Evolutionary conservation across 2,888 invertebrate genomes (phyloP), one percentile per base, ranked within the genome.

Genomic region (Pyrocoelia pectoralis): DNA sequence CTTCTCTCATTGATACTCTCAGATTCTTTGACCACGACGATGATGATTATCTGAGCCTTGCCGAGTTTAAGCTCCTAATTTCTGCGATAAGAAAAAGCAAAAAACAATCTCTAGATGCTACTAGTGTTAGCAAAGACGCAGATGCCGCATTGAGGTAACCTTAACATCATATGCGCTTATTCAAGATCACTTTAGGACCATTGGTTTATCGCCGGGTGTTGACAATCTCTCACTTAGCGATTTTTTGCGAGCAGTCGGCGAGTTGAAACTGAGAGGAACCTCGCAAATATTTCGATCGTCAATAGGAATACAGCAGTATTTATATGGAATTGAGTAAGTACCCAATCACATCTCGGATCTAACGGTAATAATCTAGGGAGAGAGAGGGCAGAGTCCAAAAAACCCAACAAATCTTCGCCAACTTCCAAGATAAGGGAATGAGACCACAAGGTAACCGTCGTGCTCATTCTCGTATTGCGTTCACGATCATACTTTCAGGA

Each of bases 191-290:
- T 13, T 14, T 50, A 77, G 76, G 56, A 51, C 63, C 1, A 67
- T 77, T 52, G 73, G 74, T 24, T 57, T 70, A 1, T 48, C 71
- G 6, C 65, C 69, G 12, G 75, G 82, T 9, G 68, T 69, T 1
- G 73, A 84, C 38, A 74, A 79, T 1, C 80, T 85, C 50, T 74
- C 70, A 1, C 64, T 79, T 8, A 66, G 66, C 8, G 76, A 79
- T 8, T 91, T 91, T 75, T 78, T 90, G n/a, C 84, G 84, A 17
- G 85, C 85, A 0, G 87, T 90, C 6, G 87, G 87, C 2, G 88
- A 89, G 69, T 79, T 88, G 12, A 87, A 86, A 56, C 84, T 91
- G 46, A 82, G 90, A 53, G 90, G 90, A 6, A 89, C 90, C 12
- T 89, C 90, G 28, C 82, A 85, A 0, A 78, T 91, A 56, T 84